A percentile compares a stretch with the other conserved stretches of the same genome.
Evolutionary conservation across 2,797 vertebrate species (phyloP).

Genomic region (Labeo calbasu): DNA sequence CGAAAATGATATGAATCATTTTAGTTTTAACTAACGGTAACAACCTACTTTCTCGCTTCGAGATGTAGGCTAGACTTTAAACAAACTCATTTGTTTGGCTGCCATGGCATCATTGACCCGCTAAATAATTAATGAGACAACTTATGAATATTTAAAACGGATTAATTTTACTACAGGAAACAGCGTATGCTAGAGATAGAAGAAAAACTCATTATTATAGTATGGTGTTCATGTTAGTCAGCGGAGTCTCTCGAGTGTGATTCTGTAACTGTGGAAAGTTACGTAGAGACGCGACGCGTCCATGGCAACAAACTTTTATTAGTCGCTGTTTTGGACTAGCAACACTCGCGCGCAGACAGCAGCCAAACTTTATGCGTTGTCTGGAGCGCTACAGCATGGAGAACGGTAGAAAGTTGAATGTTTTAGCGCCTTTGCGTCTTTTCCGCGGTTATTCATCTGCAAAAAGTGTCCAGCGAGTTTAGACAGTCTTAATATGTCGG

Average conservation of each 20-base stretch:
- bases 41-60: not conserved
- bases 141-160: conserved; percentile 28
- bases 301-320: conserved; percentile 52
- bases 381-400: not conserved
- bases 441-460: not conserved
- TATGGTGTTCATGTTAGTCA: not conserved
- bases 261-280: conserved; percentile 25
- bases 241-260: not conserved
- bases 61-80: not conserved
- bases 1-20: not conserved
- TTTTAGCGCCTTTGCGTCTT: not conserved
- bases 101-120: not conserved
- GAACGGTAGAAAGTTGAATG: not conserved
- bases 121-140: conserved; percentile 33
- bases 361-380: too few species aligned
- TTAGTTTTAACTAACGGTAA: not conserved
- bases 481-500: conserved; percentile 14
- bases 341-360: too few species aligned
- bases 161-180: not conserved
- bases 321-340: not conserved
- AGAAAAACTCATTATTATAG: not conserved
- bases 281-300: conserved; percentile 38
- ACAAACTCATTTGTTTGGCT: not conserved
- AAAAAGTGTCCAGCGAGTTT: not conserved
- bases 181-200: not conserved